Conservation (phyloP, 2,113 vertebrate species). For the Meleagris gallopavo region DNA sequence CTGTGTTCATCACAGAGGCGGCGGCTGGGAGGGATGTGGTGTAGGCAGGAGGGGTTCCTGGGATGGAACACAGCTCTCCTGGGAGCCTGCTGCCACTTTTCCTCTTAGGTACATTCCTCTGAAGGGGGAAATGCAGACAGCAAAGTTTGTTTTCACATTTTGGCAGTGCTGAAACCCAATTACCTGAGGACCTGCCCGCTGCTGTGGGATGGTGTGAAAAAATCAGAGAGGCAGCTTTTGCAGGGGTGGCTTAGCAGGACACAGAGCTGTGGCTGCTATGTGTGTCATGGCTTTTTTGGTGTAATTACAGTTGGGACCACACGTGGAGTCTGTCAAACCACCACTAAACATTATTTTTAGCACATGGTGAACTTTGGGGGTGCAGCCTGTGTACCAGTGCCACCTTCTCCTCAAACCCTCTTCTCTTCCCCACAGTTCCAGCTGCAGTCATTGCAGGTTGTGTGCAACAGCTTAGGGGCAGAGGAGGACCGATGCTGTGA, state of each 20-base stretch:
- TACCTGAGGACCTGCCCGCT: background rate
- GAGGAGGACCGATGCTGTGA: slow-evolving; percentile 90
- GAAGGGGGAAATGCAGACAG: background rate
- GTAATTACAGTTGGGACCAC: background rate
- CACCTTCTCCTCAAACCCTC: background rate
- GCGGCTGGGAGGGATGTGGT: background rate
- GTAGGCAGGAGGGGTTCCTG: background rate
- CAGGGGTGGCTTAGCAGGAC: background rate
- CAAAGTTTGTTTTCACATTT: background rate
- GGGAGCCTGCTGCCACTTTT: background rate
- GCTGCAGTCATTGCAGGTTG: slow-evolving; percentile 88
- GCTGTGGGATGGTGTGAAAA: background rate
- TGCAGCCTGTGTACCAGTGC: accelerated
- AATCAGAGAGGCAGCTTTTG: background rate
- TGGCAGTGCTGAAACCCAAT: background rate
- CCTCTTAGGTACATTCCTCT: background rate
- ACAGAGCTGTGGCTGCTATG: background rate
- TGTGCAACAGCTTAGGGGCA: slow-evolving; percentile 86
- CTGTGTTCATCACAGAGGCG: background rate
- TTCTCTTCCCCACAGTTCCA: slow-evolving; percentile 80
- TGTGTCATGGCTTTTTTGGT: background rate
- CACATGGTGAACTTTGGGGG: background rate
- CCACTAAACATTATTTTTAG: background rate
- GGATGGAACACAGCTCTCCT: background rate
- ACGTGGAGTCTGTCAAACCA: background rate